phyloP scores from a whole-genome alignment of 2,797 vertebrate species.

The Enteromius anoplus region DNA sequence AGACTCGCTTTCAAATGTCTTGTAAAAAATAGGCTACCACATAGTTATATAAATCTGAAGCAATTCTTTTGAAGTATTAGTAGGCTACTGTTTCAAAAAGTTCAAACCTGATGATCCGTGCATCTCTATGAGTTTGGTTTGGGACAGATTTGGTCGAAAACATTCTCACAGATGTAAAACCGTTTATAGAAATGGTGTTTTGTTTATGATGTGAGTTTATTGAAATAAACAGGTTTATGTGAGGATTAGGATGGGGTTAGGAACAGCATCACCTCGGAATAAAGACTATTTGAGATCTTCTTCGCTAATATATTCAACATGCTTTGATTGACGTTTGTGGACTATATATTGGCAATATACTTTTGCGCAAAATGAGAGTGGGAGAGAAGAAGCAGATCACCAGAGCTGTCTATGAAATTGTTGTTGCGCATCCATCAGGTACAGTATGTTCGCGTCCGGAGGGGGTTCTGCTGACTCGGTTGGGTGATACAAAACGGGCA shows the following conservation, averaged over 20 bases:
- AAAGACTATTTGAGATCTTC: not conserved
- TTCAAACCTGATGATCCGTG: not conserved
- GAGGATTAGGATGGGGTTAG: not conserved
- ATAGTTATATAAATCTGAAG: not conserved
- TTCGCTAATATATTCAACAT: not conserved
- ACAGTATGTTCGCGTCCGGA: slow-evolving; percentile 79
- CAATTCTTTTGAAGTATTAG: not conserved
- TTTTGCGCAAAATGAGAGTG: slow-evolving; percentile 1
- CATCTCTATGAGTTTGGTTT: not conserved
- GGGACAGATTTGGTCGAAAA: not conserved
- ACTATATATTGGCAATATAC: not conserved
- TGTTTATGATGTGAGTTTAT: not conserved
- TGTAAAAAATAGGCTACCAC: not conserved
- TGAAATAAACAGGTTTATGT: slow-evolving; percentile 13
- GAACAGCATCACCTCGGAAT: not conserved
- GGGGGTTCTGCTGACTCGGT: slow-evolving; percentile 80
- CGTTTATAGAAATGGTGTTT: not conserved
- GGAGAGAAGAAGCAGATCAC: slow-evolving; percentile 23
- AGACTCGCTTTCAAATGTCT: not conserved
- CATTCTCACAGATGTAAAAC: not conserved
- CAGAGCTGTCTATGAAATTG: slow-evolving; percentile 78
- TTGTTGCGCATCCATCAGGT: slow-evolving; percentile 86
- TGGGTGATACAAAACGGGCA: slow-evolving; percentile 75
- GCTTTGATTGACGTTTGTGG: not conserved
- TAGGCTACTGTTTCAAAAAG: not conserved